Evolutionary conservation across 2,113 vertebrate genomes (phyloP).

Genomic region (Solea senegalensis): DNA sequence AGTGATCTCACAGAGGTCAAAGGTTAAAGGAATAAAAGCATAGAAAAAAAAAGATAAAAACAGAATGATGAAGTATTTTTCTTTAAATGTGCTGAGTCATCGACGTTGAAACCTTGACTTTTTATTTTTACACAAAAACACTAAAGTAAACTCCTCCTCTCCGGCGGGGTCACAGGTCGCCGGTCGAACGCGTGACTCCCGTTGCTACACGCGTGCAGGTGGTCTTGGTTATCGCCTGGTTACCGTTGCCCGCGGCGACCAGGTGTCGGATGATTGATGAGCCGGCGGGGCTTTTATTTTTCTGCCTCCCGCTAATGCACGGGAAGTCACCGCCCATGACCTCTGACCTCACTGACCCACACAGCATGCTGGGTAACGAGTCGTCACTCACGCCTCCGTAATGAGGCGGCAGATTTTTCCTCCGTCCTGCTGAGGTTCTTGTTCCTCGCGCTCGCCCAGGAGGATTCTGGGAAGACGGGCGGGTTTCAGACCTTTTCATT

Average conservation of each 20-base stretch:
- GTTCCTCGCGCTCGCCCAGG: constrained; percentile 18
- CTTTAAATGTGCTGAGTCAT: no score
- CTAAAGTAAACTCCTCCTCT: constrained; percentile 16
- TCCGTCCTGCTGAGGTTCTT: constrained; percentile 36
- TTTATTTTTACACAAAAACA: neutral
- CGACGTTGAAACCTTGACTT: neutral
- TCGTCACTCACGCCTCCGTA: constrained; percentile 45
- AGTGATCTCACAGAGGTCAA: no score
- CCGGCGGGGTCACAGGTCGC: constrained; percentile 43
- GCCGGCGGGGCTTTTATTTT: constrained; percentile 21
- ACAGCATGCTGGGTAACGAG: constrained; percentile 63
- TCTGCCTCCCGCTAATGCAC: constrained; percentile 65
- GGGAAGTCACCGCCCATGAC: constrained; percentile 74
- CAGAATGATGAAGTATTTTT: no score
- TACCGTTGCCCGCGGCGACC: constrained; percentile 36
- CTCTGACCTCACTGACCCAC: constrained; percentile 66
- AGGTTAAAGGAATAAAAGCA: no score
- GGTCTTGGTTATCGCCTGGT: constrained; percentile 56
- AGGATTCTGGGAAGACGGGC: constrained; percentile 34
- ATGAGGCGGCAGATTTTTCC: constrained; percentile 38
- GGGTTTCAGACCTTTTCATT: no score
- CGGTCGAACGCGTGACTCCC: neutral
- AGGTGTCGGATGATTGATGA: constrained; percentile 74
- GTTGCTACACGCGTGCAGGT: constrained; percentile 33
- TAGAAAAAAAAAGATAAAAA: no score